Conservation (phyloP, 2,113 vertebrate species). For the Rhinolophus ferrumequinum region DNA sequence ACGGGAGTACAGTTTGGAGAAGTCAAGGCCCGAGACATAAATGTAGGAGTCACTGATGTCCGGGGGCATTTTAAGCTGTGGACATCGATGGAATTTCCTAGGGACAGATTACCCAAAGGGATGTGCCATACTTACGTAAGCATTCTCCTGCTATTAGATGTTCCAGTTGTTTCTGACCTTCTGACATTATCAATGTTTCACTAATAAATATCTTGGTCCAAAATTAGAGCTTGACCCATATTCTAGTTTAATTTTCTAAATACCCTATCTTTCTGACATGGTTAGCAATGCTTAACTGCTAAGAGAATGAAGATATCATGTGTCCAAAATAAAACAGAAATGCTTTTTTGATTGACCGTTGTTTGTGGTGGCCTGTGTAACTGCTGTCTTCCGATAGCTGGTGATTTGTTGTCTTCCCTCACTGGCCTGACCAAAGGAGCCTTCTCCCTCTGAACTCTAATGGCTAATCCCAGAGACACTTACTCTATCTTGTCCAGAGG, state of each 20-base stretch:
- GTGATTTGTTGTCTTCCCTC: slow-evolving; percentile 12
- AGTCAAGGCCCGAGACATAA: background rate
- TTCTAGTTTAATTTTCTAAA: slow-evolving; percentile 60
- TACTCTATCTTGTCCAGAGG: background rate
- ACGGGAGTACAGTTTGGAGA: background rate
- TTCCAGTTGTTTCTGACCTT: background rate
- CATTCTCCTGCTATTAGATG: background rate
- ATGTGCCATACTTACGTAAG: background rate
- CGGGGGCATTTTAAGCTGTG: background rate
- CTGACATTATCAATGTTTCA: background rate
- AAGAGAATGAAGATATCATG: background rate
- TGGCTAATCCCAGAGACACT: background rate
- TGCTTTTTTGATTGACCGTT: background rate
- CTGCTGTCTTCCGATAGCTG: background rate
- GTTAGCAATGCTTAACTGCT: slow-evolving; percentile 36
- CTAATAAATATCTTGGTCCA: background rate
- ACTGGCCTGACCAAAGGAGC: background rate
- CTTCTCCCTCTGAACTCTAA: slow-evolving; percentile 38
- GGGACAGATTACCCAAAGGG: background rate
- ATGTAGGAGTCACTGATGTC: background rate
- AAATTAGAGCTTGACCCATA: background rate
- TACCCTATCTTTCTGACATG: background rate
- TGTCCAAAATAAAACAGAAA: slow-evolving; percentile 53
- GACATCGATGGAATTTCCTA: background rate
- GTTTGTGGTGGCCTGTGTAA: background rate